Percentiles rank a stretch among this genome's conserved stretches.
Evolutionary conservation across 2,113 vertebrate genomes (phyloP).

Genomic region (Mobula birostris): DNA sequence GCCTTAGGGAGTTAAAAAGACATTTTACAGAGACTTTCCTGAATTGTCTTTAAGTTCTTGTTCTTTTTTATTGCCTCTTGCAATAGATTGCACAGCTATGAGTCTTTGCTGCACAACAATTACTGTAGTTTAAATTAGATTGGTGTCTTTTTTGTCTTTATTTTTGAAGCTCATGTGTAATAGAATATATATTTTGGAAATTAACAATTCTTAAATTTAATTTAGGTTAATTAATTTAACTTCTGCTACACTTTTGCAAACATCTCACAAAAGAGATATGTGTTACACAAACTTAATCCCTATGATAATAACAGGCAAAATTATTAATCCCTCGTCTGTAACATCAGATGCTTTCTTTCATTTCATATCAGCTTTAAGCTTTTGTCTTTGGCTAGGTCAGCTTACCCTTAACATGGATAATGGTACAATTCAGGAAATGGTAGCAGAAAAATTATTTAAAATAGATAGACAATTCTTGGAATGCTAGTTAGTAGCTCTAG

Average conservation of each 20-base stretch:
- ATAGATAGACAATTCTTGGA: background rate
- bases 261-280: background rate
- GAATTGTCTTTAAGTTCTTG: background rate
- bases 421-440: background rate
- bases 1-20: conserved; percentile 15
- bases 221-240: too few species aligned
- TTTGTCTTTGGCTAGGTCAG: background rate
- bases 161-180: background rate
- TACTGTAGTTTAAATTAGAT: background rate
- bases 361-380: background rate
- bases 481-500: background rate
- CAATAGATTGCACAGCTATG: background rate
- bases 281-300: background rate
- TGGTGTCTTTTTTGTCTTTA: background rate
- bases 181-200: too few species aligned
- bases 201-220: too few species aligned
- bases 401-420: background rate
- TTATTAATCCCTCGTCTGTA: background rate
- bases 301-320: background rate
- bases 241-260: background rate
- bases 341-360: background rate
- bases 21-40: background rate
- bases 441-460: background rate
- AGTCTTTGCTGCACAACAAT: background rate
- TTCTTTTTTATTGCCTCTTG: background rate